Conservation (phyloP, 2,888 invertebrate species). For the Parnassius orleans region DNA sequence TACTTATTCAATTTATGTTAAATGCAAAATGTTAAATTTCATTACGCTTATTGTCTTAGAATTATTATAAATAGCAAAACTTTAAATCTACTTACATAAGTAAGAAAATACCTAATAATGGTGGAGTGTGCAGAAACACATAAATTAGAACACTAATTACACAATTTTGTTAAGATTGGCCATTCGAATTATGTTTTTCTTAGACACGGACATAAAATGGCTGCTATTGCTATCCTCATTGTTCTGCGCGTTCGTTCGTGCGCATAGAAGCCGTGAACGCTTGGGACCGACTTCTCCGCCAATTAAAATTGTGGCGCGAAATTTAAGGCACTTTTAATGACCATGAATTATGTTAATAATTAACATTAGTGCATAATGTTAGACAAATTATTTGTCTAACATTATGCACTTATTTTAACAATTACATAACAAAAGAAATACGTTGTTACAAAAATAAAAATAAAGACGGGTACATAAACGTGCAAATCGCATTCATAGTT, state of each 20-base stretch:
- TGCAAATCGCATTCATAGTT: constrained; percentile 45
- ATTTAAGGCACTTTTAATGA: constrained; percentile 72
- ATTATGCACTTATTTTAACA: constrained; percentile 50
- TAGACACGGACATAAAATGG: constrained; percentile 82
- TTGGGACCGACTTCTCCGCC: constrained; percentile 80
- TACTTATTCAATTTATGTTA: constrained; percentile 34
- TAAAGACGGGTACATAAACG: constrained; percentile 55
- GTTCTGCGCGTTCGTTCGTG: constrained; percentile 82
- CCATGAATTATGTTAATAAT: constrained; percentile 37
- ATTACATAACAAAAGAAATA: constrained; percentile 59
- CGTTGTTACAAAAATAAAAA: constrained; percentile 53
- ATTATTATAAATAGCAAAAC: constrained; percentile 62
- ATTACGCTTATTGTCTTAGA: constrained; percentile 54
- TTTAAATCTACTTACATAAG: constrained; percentile 75
- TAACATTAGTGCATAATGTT: too few relatives aligned
- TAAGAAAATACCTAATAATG: constrained; percentile 73
- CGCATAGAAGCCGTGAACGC: constrained; percentile 82
- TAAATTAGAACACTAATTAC: constrained; percentile 81
- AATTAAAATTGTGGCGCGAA: constrained; percentile 81
- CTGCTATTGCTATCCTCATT: constrained; percentile 74
- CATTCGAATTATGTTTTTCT: constrained; percentile 80
- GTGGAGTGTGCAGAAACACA: constrained; percentile 75
- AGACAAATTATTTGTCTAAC: too few relatives aligned
- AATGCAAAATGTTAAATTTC: constrained; percentile 53
- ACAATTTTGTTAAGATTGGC: constrained; percentile 80